These are phyloP conservation scores for Hartigia nigra DNA, from an alignment of 2,888 invertebrate genomes.

Conservation along the genomic window DNA sequence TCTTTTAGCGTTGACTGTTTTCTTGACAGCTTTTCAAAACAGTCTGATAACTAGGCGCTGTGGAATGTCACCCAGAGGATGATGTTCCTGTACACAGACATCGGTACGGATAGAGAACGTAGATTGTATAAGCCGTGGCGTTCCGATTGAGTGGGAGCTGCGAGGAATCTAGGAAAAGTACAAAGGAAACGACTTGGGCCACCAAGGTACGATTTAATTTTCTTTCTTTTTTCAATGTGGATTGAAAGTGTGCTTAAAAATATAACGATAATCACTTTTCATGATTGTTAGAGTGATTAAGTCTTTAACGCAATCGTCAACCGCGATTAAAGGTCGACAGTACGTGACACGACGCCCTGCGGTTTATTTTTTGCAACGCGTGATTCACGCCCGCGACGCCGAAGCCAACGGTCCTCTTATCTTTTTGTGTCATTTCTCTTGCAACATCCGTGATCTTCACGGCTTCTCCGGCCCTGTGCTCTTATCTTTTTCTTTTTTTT, in stretches of 20 bases:
- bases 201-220: not conserved
- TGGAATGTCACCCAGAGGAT: not conserved
- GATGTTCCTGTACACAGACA: not conserved
- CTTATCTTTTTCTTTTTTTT: constrained; percentile 18
- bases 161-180: not conserved
- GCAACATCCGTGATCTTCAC: not conserved
- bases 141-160: not conserved
- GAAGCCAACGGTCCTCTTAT: constrained; percentile 36
- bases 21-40: not conserved
- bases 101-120: not conserved
- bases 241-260: not conserved
- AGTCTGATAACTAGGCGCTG: not conserved
- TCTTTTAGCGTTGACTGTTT: not conserved
- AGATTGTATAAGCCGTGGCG: not conserved
- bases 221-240: not conserved
- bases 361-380: constrained; percentile 45
- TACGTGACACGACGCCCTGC: constrained; percentile 22
- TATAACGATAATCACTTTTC: not conserved
- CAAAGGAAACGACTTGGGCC: not conserved
- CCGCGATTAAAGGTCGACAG: not conserved
- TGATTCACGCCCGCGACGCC: constrained; percentile 51
- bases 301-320: not conserved
- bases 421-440: constrained; percentile 37
- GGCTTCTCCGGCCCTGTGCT: not conserved
- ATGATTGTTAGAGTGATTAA: not conserved